Percentiles rank a stretch among this genome's conserved stretches.
Evolutionary conservation across 30 jellyfish, hydroid and myxozoan species (phyloP).

Genomic region (Sanderia malayensis): DNA sequence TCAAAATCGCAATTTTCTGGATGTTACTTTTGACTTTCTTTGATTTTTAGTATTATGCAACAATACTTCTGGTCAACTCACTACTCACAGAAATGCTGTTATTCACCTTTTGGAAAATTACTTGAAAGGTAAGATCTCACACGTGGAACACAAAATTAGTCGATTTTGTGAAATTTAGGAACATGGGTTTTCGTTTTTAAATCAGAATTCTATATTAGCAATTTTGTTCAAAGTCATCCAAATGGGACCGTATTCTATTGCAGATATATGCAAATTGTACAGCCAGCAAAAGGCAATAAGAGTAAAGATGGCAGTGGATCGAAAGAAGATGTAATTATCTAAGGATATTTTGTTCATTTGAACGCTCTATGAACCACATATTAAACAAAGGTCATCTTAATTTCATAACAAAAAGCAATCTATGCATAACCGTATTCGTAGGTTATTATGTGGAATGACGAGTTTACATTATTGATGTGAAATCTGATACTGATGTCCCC

Average conservation of each 20-base stretch:
- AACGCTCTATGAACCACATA: background rate
- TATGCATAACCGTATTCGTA: no score
- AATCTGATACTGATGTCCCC: no score
- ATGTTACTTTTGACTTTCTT: no score
- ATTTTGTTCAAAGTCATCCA: no score
- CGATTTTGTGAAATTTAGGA: no score
- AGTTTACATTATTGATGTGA: background rate
- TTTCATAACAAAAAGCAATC: background rate
- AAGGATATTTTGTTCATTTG: background rate
- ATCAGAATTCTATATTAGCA: no score
- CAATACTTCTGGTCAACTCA: constrained; percentile 13
- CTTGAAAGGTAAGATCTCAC: constrained; percentile 59
- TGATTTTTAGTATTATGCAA: background rate
- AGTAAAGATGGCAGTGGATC: constrained; percentile 87
- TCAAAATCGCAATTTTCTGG: no score
- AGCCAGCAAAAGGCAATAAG: constrained; percentile 92
- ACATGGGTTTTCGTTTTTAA: no score
- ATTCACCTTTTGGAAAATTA: constrained; percentile 64
- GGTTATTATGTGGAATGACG: no score
- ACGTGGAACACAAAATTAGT: no score
- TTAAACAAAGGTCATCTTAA: background rate
- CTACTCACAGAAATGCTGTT: constrained; percentile 61
- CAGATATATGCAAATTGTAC: constrained; percentile 83
- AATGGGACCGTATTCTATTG: background rate
- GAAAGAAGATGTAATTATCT: constrained; percentile 71